Evolutionary conservation across 1,140 invertebrate species (phyloP).

Genomic region (Ruditapes philippinarum): DNA sequence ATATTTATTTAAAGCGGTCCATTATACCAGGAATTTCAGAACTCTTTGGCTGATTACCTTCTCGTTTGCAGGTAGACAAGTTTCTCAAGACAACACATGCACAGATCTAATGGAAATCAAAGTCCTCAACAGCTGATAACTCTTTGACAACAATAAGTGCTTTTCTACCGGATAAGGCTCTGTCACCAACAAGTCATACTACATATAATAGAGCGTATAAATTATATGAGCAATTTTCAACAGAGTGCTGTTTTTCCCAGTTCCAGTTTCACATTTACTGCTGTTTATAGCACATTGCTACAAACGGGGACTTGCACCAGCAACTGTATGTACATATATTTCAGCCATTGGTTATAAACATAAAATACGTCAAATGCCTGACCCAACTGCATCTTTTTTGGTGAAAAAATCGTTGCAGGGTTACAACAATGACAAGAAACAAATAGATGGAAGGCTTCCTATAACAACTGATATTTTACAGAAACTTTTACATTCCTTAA

Average conservation of each 20-base stretch:
- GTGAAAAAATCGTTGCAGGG: not conserved
- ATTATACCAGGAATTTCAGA: constrained; percentile 50
- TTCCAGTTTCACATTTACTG: not conserved
- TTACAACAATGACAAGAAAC: not conserved
- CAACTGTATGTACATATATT: constrained; percentile 6
- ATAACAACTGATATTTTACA: not conserved
- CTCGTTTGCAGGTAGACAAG: constrained; percentile 60
- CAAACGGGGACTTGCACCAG: not conserved
- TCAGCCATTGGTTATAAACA: constrained; percentile 13
- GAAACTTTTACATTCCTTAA: constrained; percentile 12
- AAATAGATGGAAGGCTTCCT: not conserved
- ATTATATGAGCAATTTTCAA: not conserved
- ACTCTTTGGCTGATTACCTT: constrained; percentile 33
- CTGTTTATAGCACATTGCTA: constrained; percentile 23
- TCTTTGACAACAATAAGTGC: not conserved
- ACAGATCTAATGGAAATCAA: not conserved
- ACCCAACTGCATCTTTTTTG: not conserved
- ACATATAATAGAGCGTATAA: constrained; percentile 24
- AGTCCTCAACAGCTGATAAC: not conserved
- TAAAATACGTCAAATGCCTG: not conserved
- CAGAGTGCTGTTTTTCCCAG: not conserved
- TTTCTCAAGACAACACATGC: constrained; percentile 26
- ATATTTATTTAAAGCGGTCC: constrained; percentile 58
- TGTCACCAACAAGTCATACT: not conserved
- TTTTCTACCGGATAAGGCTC: not conserved